These are phyloP conservation scores for Otis tarda DNA, from an alignment of 2,113 vertebrate species.

Conservation along the genomic window DNA sequence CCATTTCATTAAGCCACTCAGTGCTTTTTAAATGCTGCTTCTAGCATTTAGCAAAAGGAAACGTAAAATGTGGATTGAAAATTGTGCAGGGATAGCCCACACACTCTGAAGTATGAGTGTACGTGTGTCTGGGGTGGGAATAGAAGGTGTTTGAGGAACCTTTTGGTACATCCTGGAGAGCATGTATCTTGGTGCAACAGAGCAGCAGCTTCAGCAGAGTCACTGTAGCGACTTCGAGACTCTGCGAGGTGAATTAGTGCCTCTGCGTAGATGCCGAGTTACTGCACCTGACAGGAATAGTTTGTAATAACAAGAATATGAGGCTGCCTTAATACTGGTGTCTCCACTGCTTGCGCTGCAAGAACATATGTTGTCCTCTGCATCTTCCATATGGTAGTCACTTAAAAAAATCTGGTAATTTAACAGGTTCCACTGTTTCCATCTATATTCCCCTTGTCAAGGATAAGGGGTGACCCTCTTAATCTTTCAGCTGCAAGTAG, in stretches of 20 bases:
- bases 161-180: background rate
- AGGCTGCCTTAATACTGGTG: background rate
- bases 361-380: rapidly evolving
- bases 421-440: background rate
- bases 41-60: background rate
- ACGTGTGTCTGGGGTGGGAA: background rate
- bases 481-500: background rate
- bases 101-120: background rate
- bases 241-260: background rate
- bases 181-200: background rate
- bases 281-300: background rate
- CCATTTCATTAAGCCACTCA: background rate
- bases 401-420: background rate
- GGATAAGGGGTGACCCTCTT: background rate
- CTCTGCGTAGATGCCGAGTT: background rate
- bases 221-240: background rate
- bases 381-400: background rate
- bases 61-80: background rate
- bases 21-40: background rate
- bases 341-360: background rate
- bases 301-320: background rate
- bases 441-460: background rate
- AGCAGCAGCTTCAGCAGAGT: background rate
- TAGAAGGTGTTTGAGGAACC: background rate
- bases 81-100: background rate